Conservation (phyloP, 1,140 invertebrate species). For the Nebria ingens region DNA sequence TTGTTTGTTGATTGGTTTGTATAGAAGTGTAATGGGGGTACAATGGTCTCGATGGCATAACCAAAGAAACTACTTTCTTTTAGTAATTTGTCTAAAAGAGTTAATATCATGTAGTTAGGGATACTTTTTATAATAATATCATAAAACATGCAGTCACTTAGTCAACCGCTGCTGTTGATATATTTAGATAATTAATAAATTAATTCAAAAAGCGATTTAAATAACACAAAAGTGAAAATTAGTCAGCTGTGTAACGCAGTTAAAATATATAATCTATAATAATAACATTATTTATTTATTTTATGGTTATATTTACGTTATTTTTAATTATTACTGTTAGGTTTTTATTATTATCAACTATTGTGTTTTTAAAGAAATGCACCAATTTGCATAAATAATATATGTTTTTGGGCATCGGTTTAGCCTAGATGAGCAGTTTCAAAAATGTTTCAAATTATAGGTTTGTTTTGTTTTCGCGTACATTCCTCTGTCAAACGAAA, state of each 20-base stretch:
- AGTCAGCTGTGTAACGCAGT: constrained; percentile 8
- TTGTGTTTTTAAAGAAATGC: not conserved
- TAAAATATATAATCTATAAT: constrained; percentile 3
- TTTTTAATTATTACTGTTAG: constrained; percentile 6
- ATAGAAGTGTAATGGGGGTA: not conserved
- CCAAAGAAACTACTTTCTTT: not conserved
- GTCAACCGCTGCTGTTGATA: constrained; percentile 6
- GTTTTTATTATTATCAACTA: constrained; percentile 6
- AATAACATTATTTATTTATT: constrained; percentile 9
- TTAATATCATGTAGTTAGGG: constrained; percentile 3
- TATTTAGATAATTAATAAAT: not conserved
- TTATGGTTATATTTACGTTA: constrained; percentile 9
- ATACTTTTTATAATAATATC: constrained; percentile 2
- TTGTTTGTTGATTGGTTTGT: not conserved
- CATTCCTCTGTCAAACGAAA: not conserved
- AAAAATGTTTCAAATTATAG: too few relatives aligned
- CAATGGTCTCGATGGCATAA: not conserved
- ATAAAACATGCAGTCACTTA: constrained; percentile 1
- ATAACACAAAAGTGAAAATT: constrained; percentile 9
- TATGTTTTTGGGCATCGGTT: not conserved
- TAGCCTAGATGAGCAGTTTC: not conserved
- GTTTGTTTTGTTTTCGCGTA: not conserved
- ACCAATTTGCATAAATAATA: not conserved
- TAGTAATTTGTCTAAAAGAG: not conserved
- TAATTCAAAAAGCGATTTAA: constrained; percentile 1